These are phyloP conservation scores for Campoplex nolae DNA, from an alignment of 2,888 invertebrate genomes.

Conservation along the genomic window DNA sequence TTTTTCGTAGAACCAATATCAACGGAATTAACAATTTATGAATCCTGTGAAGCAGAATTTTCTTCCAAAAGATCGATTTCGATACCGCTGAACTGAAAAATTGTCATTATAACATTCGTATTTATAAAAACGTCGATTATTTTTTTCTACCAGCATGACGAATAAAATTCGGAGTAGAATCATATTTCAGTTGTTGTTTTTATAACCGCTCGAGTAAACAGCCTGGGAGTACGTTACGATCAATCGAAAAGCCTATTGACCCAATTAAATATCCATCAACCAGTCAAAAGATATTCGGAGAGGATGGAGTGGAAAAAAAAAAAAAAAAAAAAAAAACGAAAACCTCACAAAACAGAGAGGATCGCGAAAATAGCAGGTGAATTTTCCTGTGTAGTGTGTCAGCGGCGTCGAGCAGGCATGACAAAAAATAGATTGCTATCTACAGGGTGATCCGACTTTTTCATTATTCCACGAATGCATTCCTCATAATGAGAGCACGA, in stretches of 20 bases:
- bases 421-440: background rate
- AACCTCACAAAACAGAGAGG: background rate
- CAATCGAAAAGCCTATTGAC: background rate
- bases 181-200: background rate
- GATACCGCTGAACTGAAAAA: no score
- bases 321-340: no score
- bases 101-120: no score
- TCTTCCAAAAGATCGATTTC: no score
- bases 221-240: background rate
- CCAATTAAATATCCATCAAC: slow-evolving; percentile 6
- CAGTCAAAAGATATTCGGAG: slow-evolving; percentile 8
- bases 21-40: no score
- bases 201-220: background rate
- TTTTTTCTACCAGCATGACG: no score
- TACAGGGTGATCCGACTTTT: background rate
- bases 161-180: background rate
- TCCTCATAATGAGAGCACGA: background rate
- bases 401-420: background rate
- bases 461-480: background rate
- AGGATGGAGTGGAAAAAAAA: background rate
- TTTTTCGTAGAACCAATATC: no score
- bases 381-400: background rate
- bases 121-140: no score
- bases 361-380: background rate
- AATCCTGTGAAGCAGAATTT: no score